Evolutionary conservation across 2,113 vertebrate genomes (phyloP).

Genomic region (Neofelis nebulosa): DNA sequence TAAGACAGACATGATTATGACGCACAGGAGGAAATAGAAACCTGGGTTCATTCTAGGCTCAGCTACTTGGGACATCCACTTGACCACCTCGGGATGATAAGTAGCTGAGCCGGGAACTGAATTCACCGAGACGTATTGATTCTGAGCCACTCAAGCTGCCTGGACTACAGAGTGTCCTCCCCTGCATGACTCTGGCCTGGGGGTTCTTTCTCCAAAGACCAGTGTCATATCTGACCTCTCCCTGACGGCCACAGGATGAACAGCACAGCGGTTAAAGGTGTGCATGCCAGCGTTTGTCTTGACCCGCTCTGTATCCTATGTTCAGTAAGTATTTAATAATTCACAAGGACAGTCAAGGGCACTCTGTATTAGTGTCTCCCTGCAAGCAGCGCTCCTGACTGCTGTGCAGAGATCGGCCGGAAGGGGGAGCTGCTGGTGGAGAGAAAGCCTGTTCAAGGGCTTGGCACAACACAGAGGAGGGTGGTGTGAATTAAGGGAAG

Average conservation of each 20-base stretch:
- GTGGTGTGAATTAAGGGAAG: not conserved
- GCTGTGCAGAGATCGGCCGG: not conserved
- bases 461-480: accelerated
- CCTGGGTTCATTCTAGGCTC: not conserved
- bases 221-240: not conserved
- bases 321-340: not conserved
- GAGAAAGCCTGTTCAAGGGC: not conserved
- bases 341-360: not conserved
- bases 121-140: not conserved
- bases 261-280: accelerated
- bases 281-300: too few relatives aligned
- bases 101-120: not conserved
- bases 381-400: too few relatives aligned
- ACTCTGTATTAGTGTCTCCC: not conserved
- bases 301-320: not conserved
- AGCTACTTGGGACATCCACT: not conserved
- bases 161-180: too few relatives aligned
- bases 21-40: accelerated
- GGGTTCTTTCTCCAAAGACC: not conserved
- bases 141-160: not conserved
- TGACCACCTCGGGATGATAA: too few relatives aligned
- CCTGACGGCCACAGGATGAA: accelerated
- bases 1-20: accelerated
- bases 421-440: not conserved
- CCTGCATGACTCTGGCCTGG: accelerated